Percentiles rank a stretch among this genome's conserved stretches.
phyloP scores from a whole-genome alignment of 2,797 vertebrate species.

The Phataginus tricuspis region DNA sequence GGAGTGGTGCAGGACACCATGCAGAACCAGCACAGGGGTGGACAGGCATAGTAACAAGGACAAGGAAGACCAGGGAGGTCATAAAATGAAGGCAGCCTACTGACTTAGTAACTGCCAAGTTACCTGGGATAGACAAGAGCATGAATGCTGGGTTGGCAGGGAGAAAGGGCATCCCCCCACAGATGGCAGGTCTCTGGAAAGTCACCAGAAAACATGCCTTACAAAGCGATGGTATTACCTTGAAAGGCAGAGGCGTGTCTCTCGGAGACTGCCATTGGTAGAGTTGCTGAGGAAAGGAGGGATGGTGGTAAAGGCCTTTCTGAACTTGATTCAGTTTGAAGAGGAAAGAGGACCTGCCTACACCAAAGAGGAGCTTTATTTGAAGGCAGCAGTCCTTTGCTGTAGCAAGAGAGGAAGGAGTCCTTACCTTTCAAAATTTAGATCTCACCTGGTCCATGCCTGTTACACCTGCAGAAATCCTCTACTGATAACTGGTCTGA shows the following conservation, averaged over 20 bases:
- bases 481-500: neutral
- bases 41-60: neutral
- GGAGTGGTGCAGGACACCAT: neutral
- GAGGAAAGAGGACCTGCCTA: neutral
- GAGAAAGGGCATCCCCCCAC: neutral
- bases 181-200: neutral
- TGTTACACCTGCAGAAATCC: neutral
- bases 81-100: neutral
- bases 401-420: neutral
- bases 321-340: neutral
- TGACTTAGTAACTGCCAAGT: neutral
- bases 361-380: neutral
- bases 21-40: fast-evolving
- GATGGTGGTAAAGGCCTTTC: neutral
- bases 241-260: neutral
- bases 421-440: neutral
- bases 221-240: neutral
- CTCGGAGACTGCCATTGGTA: neutral
- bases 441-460: neutral
- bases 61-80: neutral
- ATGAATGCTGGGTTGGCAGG: neutral
- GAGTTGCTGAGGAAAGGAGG: neutral
- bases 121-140: neutral
- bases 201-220: neutral
- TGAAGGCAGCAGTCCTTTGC: neutral